These are phyloP conservation scores for Synergus gifuensis DNA, from an alignment of 2,888 invertebrate genomes.

Conservation along the genomic window DNA sequence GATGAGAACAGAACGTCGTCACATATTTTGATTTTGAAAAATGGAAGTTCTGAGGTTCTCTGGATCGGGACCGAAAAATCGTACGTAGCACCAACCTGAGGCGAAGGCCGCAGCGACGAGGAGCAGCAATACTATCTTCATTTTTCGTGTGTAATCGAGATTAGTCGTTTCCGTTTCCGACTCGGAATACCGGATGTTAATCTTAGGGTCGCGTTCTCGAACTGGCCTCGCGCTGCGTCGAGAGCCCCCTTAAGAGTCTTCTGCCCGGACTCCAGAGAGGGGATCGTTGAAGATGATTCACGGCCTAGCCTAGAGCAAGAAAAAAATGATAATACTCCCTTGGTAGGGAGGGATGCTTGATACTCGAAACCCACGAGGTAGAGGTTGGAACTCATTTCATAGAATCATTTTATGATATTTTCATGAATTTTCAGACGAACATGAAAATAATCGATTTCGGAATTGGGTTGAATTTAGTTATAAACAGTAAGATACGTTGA, in stretches of 20 bases:
- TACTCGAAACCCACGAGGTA: background rate
- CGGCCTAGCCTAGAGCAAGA: conserved; percentile 62
- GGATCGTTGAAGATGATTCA: conserved; percentile 74
- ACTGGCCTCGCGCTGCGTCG: conserved; percentile 75
- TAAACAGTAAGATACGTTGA: too few species aligned
- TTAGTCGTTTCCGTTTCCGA: conserved; percentile 71
- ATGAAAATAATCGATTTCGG: too few species aligned
- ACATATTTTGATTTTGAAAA: background rate
- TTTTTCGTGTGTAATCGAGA: conserved; percentile 70
- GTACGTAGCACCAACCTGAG: conserved; percentile 79
- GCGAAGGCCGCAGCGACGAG: conserved; percentile 80
- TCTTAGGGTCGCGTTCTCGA: conserved; percentile 76
- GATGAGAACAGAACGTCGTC: conserved; percentile 1
- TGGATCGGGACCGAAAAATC: conserved; percentile 15
- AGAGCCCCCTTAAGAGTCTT: conserved; percentile 76
- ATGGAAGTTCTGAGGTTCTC: background rate
- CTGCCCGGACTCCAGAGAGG: conserved; percentile 71
- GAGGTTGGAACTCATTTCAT: background rate
- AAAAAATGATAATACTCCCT: conserved; percentile 51
- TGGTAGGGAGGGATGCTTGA: conserved; percentile 42
- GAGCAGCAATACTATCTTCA: conserved; percentile 80
- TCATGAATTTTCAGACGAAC: too few species aligned
- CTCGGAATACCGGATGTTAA: conserved; percentile 74
- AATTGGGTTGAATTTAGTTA: too few species aligned
- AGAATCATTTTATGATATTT: background rate